phyloP scores from a whole-genome alignment of 2,888 invertebrate species.

The Tridacna crocea region DNA sequence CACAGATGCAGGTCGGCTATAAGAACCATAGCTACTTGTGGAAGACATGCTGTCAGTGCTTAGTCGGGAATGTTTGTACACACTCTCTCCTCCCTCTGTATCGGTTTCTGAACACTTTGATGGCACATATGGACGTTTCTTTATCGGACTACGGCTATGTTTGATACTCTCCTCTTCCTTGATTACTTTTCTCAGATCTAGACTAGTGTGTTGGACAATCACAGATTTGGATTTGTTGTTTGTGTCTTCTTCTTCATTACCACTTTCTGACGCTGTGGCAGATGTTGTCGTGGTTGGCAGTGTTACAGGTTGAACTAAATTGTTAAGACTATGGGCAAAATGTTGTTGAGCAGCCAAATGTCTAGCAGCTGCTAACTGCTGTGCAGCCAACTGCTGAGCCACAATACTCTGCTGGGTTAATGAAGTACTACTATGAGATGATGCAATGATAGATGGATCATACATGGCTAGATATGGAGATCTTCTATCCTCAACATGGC shows the following conservation, averaged over 20 bases:
- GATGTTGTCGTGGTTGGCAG: slow-evolving; percentile 4
- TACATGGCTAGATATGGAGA: slow-evolving; percentile 61
- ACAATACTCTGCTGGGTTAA: slow-evolving; percentile 48
- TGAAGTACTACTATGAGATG: slow-evolving; percentile 45
- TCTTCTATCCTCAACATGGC: slow-evolving; percentile 51
- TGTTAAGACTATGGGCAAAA: slow-evolving; percentile 27
- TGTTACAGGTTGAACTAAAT: slow-evolving; percentile 11
- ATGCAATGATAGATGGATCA: slow-evolving; percentile 48
- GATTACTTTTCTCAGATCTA: slow-evolving; percentile 77
- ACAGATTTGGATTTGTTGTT: slow-evolving; percentile 69
- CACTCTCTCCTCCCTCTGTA: slow-evolving; percentile 47
- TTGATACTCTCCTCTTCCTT: slow-evolving; percentile 71
- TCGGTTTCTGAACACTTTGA: slow-evolving; percentile 51
- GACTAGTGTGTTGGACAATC: slow-evolving; percentile 76
- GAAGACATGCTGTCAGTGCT: slow-evolving; percentile 62
- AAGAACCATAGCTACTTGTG: slow-evolving; percentile 44
- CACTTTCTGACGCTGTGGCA: slow-evolving; percentile 2
- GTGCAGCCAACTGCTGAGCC: slow-evolving; percentile 52
- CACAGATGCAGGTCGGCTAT: slow-evolving; percentile 41
- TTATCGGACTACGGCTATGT: slow-evolving; percentile 81
- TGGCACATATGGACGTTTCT: slow-evolving; percentile 81
- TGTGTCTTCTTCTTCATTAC: slow-evolving; percentile 28
- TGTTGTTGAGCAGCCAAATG: slow-evolving; percentile 69
- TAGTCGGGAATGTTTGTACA: slow-evolving; percentile 63
- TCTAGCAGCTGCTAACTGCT: slow-evolving; percentile 60